Conservation (phyloP, 2,797 vertebrate species). For the Acanthurus leucopareius region DNA sequence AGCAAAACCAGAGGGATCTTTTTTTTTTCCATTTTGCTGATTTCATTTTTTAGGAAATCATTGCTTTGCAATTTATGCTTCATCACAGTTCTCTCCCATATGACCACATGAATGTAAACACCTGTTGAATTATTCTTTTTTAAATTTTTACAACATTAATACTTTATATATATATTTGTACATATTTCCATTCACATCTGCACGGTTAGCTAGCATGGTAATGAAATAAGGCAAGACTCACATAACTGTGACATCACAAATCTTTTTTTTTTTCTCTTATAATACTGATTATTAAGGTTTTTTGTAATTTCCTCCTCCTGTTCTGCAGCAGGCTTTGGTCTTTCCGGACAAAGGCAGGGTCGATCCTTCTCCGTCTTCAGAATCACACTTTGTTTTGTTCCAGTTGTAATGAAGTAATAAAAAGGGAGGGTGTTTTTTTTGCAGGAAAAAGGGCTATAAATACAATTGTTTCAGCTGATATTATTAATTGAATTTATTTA, state of each 20-base stretch:
- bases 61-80: constrained; percentile 89
- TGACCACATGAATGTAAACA: constrained; percentile 99
- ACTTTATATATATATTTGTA: constrained; percentile 92
- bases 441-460: constrained; percentile 60
- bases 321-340: constrained; percentile 93
- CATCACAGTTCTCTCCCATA: constrained; percentile 91
- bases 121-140: constrained; percentile 88
- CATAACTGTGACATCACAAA: constrained; percentile 89
- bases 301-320: constrained; percentile 83
- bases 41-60: constrained; percentile 89
- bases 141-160: constrained; percentile 91
- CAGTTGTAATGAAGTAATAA: constrained; percentile 69
- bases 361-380: constrained; percentile 75
- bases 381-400: constrained; percentile 73
- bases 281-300: constrained; percentile 91
- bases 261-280: constrained; percentile 80
- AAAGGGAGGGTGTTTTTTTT: constrained; percentile 28
- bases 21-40: constrained; percentile 63
- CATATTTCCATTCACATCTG: constrained; percentile 91
- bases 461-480: constrained; percentile 65
- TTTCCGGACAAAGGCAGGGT: constrained; percentile 83
- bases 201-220: constrained; percentile 91
- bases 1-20: constrained; percentile 88
- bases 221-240: constrained; percentile 97
- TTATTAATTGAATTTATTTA: constrained; percentile 72